Evolutionary conservation across 1,140 invertebrate species (phyloP), one percentile per base, ranked within the genome.

Genomic region (Hylaeus anthracinus): DNA sequence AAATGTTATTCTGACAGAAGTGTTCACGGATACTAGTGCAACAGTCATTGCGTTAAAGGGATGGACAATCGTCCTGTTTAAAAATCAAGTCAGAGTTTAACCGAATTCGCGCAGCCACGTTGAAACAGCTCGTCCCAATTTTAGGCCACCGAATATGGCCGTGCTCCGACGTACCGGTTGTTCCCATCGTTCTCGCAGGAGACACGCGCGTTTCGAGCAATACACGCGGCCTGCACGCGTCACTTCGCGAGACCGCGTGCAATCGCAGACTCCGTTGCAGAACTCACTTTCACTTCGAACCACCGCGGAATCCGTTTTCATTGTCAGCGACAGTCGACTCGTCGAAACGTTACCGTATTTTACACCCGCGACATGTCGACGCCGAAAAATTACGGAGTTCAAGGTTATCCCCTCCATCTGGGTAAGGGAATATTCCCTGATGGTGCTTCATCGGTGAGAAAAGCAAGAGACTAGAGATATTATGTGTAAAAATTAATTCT

Each of bases 231-330:
- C 10, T 48, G 39, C 37, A 72, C 61, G 65, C 82, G 78, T 83
- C 74, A 79, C 72, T 81, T 64, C 76, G 37, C 39, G 14, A 58
- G 41, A 63, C 64, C 72, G 78, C 70, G 64, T 73, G 64, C 64
- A 86, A 85, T 82, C 84, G 26, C 37, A 76, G 70, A 83, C 65
- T 79, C 67, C 26, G 61, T 55, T 81, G 56, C 71, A 69, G 43
- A 26, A 66, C 79, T 85, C 87, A 87, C 87, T 89, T 89, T 89
- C 87, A 88, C 88, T 89, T 74, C 41, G 74, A 53, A 8, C n/a
- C 51, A 10, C 14, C 67, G n/a, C 60, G 61, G 67, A 72, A 72
- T 78, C 55, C 60, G 48, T 72, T 86, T 86, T 83, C 80, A 83
- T 72, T 86, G 63, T 55, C 60, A 79, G 65, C 53, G 53, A 3